Conservation (phyloP, 92 coral and sea anemone genomes). For the Porites evermanni region DNA sequence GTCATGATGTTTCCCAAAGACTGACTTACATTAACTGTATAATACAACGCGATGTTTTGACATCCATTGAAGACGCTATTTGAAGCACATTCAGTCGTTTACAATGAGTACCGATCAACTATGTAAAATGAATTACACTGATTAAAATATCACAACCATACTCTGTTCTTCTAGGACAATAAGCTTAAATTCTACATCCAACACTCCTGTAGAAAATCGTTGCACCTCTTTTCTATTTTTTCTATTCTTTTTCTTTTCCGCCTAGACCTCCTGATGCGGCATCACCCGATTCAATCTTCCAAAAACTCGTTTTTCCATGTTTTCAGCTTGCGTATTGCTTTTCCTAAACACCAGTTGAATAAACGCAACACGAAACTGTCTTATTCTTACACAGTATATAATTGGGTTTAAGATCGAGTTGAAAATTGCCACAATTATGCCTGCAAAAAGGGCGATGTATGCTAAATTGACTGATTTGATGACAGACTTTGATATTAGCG, state of each 20-base stretch:
- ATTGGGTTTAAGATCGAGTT: constrained; percentile 6
- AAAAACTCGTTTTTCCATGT: not conserved
- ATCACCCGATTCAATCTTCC: not conserved
- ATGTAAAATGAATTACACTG: too few relatives aligned
- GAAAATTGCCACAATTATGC: not conserved
- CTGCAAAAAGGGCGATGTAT: not conserved
- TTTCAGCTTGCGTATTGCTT: not conserved
- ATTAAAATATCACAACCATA: too few relatives aligned
- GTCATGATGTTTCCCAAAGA: too few relatives aligned
- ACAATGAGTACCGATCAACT: too few relatives aligned
- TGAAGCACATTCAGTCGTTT: too few relatives aligned
- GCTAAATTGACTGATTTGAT: not conserved
- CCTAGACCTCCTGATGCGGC: not conserved
- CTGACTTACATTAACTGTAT: too few relatives aligned
- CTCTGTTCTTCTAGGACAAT: too few relatives aligned
- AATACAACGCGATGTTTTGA: too few relatives aligned
- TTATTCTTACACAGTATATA: not conserved
- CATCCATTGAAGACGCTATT: too few relatives aligned
- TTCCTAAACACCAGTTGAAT: not conserved
- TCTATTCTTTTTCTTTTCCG: not conserved
- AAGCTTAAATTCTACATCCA: too few relatives aligned
- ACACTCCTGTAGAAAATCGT: too few relatives aligned
- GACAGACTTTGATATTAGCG: not conserved
- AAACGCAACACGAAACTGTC: constrained; percentile 20
- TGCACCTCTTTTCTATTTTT: too few relatives aligned